Base-by-base conservation (phyloP, 2,888 invertebrate genomes). In the Thalpophila matura region DNA sequence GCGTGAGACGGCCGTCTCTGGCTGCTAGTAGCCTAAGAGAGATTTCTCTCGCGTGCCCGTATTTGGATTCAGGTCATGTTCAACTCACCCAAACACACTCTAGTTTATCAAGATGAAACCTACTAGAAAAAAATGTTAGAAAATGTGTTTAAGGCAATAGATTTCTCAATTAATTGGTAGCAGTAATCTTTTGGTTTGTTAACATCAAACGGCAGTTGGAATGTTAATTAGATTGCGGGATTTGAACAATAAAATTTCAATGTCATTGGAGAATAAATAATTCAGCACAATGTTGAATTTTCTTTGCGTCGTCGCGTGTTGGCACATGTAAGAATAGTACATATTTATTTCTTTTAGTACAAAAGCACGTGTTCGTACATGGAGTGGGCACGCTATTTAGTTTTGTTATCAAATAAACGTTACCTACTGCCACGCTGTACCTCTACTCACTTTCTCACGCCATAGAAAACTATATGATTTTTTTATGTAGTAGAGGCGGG, bases 31-130 rank as follows among this genome's bases (percentile, higher is more conserved):
- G 77, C 80, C 81, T 73, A 81, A 83, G 82, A 81, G 78, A 91
- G 91, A 93, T 93, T 93, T 93, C 93, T 92, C 93, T 94, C 85
- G 86, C 85, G 89, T 87, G 86, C 86, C 91, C 91, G 91, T 93
- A 91, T 92, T 91, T 74, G 89, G 89, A 94, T 93, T 91, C 89
- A 90, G 94, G 93, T 89, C 93, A 87, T 85, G 85, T 82, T 85
- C 85, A 88, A 88, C 85, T 89, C 89, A 83, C 88, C 91, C 88
- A 90, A 92, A 91, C 87, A 72, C 83, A 87, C 83, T 87, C 88
- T 86, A 81, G 78, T 72, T 74, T 72, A 72, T 65, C 38, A 37
- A 68, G 16, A 56, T 27, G 31, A 53, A 53, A 51, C 38, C 26
- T 64, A 51, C 10, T 40, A 55, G 37, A 58, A 43, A 50, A 37